Evolutionary conservation across 2,888 invertebrate genomes (phyloP).

Genomic region (Nephrotoma flavescens): DNA sequence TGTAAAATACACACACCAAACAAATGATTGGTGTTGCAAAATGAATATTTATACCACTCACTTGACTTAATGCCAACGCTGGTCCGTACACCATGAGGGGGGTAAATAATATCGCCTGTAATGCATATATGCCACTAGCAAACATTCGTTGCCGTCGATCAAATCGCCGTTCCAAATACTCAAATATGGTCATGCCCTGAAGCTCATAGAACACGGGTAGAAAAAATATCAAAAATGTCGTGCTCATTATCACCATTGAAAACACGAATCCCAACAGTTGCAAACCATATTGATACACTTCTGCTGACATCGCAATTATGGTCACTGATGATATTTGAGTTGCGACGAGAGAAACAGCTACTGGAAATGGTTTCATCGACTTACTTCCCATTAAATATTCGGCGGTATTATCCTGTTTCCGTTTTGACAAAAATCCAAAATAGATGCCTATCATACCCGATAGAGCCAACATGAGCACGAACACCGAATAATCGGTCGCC

Average conservation of each 20-base stretch:
- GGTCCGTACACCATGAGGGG: slow-evolving; percentile 58
- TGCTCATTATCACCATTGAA: not conserved
- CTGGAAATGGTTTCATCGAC: not conserved
- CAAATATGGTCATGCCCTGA: slow-evolving; percentile 52
- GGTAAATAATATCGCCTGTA: slow-evolving; percentile 41
- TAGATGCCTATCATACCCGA: not conserved
- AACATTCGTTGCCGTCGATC: slow-evolving; percentile 41
- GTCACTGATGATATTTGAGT: not conserved
- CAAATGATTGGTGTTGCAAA: slow-evolving; percentile 53
- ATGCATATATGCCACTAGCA: slow-evolving; percentile 42
- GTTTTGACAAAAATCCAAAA: not conserved
- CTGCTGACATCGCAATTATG: not conserved
- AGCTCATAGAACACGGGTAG: slow-evolving; percentile 55
- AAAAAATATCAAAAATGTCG: slow-evolving; percentile 22
- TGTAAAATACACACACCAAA: slow-evolving; percentile 58
- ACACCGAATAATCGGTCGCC: not conserved
- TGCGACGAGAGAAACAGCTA: not conserved
- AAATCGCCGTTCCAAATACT: slow-evolving; percentile 50
- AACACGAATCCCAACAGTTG: not conserved
- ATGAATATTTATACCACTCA: slow-evolving; percentile 51
- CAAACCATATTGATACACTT: not conserved
- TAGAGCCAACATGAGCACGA: not conserved
- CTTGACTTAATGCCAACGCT: slow-evolving; percentile 52
- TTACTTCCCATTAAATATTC: not conserved
- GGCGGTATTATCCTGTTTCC: not conserved